phyloP scores from a whole-genome alignment of 2,113 vertebrate species.

The Lontra canadensis region DNA sequence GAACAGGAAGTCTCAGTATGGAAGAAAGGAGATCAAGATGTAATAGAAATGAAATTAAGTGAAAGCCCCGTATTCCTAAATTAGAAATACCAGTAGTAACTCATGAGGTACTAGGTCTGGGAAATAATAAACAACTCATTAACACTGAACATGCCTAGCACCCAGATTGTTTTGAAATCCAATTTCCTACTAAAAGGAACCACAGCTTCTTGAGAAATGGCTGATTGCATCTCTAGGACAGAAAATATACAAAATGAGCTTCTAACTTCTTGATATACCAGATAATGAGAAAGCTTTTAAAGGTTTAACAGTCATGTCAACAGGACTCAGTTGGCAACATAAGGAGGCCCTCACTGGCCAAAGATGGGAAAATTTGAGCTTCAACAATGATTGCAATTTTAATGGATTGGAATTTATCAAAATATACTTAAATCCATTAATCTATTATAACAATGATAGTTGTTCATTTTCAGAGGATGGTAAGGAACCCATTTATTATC shows the following conservation, averaged over 20 bases:
- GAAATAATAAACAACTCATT: background rate
- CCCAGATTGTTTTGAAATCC: background rate
- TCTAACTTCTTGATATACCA: background rate
- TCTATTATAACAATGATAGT: background rate
- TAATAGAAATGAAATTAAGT: background rate
- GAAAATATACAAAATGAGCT: background rate
- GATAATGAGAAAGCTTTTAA: background rate
- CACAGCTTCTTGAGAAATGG: background rate
- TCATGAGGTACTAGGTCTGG: background rate
- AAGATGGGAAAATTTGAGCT: background rate
- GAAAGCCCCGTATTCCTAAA: background rate
- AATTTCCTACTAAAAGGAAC: background rate
- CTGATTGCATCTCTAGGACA: background rate
- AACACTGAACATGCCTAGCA: background rate
- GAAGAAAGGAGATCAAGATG: background rate
- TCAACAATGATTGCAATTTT: background rate
- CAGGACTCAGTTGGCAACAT: background rate
- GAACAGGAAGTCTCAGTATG: background rate
- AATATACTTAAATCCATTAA: background rate
- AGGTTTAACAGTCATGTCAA: background rate
- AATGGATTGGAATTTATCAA: background rate
- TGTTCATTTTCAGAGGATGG: background rate
- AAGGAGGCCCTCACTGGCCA: background rate
- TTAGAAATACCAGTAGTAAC: background rate
- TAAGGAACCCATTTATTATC: background rate